Evolutionary conservation across 1,140 invertebrate genomes (phyloP).

Genomic region (Asbolus verrucosus): DNA sequence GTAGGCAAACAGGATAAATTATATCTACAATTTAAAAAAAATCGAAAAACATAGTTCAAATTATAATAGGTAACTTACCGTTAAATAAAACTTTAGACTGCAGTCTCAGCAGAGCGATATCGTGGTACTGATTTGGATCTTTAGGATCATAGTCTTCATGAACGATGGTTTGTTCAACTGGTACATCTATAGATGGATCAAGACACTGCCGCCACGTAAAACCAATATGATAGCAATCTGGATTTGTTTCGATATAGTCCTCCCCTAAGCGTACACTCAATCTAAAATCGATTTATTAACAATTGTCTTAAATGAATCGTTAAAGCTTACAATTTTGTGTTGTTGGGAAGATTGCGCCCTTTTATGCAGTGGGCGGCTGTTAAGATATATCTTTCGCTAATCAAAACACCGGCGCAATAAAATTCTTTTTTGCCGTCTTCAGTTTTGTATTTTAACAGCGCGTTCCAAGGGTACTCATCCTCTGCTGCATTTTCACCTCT

Average conservation of each 20-base stretch:
- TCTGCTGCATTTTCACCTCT: too few species aligned
- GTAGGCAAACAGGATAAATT: not conserved
- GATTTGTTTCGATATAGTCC: constrained; percentile 67
- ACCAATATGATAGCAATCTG: constrained; percentile 66
- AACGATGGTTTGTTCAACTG: constrained; percentile 64
- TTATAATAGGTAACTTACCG: not conserved
- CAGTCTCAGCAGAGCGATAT: constrained; percentile 9
- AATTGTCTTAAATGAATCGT: not conserved
- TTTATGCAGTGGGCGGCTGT: not conserved
- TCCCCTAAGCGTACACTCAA: constrained; percentile 72
- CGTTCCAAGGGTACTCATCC: not conserved
- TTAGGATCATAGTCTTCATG: constrained; percentile 64
- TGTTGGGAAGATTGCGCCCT: not conserved
- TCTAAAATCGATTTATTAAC: constrained; percentile 58
- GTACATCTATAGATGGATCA: constrained; percentile 68
- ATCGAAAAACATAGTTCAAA: not conserved
- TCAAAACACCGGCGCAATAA: not conserved
- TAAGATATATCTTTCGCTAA: not conserved
- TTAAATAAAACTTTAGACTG: not conserved
- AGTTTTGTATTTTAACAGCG: not conserved
- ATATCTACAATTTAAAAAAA: not conserved
- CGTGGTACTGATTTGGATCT: not conserved
- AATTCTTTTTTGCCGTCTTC: not conserved
- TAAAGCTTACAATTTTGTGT: not conserved
- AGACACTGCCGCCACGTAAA: constrained; percentile 65